These are phyloP conservation scores for Rousettus leschenaultii DNA, from an alignment of 2,113 vertebrate genomes.

Conservation along the genomic window DNA sequence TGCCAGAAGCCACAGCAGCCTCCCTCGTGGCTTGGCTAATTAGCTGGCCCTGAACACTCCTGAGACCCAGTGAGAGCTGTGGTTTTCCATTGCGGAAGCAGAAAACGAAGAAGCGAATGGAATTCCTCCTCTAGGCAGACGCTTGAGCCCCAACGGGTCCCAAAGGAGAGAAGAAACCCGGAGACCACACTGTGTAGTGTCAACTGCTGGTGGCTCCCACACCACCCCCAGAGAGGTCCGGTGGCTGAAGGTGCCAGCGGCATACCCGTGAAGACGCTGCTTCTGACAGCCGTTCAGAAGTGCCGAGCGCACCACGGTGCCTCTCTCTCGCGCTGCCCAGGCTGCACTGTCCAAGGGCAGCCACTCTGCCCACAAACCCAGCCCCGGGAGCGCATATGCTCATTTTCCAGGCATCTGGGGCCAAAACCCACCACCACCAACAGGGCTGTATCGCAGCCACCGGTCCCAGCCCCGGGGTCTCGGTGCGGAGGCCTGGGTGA, in stretches of 20 bases:
- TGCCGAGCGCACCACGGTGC: rapidly evolving
- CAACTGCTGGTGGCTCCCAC: not conserved
- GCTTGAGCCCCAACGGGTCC: not conserved
- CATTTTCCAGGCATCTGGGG: no score
- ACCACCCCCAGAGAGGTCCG: not conserved
- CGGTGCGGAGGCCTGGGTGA: not conserved
- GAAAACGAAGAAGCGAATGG: not conserved
- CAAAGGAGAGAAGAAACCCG: not conserved
- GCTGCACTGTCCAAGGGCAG: not conserved
- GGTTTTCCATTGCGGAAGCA: not conserved
- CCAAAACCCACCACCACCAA: not conserved
- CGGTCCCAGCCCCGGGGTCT: not conserved
- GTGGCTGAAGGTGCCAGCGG: not conserved
- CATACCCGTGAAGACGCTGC: not conserved
- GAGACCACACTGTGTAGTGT: rapidly evolving
- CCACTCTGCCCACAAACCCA: not conserved
- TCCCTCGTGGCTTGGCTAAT: not conserved
- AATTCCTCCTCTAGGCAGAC: not conserved
- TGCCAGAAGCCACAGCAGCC: not conserved
- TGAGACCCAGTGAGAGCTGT: not conserved
- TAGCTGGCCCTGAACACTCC: not conserved
- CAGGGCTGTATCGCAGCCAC: not conserved
- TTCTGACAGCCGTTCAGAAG: not conserved
- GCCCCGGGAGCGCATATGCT: not conserved
- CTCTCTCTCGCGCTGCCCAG: not conserved